Evolutionary conservation across 2,888 invertebrate genomes (phyloP).

Genomic region (Aphodius sticticus): DNA sequence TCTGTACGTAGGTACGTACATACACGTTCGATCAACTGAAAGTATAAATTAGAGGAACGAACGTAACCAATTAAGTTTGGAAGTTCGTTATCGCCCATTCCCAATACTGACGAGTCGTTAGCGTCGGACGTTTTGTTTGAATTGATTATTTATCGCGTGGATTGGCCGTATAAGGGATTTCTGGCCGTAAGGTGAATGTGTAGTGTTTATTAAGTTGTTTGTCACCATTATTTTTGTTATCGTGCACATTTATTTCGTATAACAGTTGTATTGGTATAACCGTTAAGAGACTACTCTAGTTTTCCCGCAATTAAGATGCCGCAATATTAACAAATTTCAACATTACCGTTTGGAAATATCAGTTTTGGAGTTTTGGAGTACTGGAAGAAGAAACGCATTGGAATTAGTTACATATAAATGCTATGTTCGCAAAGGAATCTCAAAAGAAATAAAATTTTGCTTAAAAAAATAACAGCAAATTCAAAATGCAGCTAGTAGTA

Average conservation of each 20-base stretch:
- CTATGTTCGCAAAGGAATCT: no score
- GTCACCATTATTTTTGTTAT: not conserved
- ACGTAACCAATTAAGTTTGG: conserved; percentile 4
- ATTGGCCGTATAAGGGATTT: not conserved
- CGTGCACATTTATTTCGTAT: not conserved
- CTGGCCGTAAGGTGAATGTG: not conserved
- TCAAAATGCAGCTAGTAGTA: no score
- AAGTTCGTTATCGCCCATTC: not conserved
- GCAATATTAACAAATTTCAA: no score
- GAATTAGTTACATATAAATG: no score
- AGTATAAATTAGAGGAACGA: conserved; percentile 4
- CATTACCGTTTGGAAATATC: no score
- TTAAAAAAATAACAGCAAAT: no score
- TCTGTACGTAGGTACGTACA: not conserved
- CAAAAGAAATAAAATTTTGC: no score
- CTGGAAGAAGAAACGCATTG: no score
- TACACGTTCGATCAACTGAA: not conserved
- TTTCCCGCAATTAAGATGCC: not conserved
- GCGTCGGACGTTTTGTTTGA: not conserved
- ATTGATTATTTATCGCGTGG: not conserved
- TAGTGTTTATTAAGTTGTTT: not conserved
- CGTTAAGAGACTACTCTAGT: not conserved
- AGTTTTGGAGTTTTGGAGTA: no score
- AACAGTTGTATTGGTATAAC: not conserved
- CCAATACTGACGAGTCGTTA: conserved; percentile 4